A percentile compares a stretch with the other conserved stretches of the same genome.
Evolutionary conservation across 2,888 invertebrate genomes (phyloP).

Genomic region (Keiferia lycopersicella): DNA sequence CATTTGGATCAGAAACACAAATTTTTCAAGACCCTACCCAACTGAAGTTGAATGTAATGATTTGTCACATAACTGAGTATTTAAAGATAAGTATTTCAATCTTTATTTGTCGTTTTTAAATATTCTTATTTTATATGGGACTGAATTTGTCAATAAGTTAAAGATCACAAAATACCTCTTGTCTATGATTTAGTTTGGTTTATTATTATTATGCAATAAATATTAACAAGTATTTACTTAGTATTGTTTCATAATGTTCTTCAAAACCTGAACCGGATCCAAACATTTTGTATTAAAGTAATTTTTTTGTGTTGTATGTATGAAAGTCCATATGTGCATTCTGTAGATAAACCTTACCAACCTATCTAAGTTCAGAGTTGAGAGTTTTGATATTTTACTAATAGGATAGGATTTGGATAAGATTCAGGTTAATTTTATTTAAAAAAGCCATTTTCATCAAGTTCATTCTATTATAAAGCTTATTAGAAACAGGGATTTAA

Average conservation of each 20-base stretch:
- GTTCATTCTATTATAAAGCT: too few species aligned
- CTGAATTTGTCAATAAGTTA: constrained; percentile 32
- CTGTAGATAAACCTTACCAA: too few species aligned
- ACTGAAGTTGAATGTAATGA: neutral
- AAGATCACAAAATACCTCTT: constrained; percentile 33
- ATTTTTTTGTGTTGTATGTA: too few species aligned
- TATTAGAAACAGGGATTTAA: neutral
- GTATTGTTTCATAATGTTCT: neutral
- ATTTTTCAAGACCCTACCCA: neutral
- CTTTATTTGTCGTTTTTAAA: neutral
- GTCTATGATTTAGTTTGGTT: constrained; percentile 35
- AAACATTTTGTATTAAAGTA: too few species aligned
- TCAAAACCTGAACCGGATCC: too few species aligned
- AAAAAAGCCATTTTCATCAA: too few species aligned
- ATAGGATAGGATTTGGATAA: too few species aligned
- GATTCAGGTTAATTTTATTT: too few species aligned
- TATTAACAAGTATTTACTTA: constrained; percentile 43
- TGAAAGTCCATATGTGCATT: too few species aligned
- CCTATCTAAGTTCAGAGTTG: too few species aligned
- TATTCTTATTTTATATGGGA: neutral
- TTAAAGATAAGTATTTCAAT: neutral
- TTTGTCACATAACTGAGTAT: constrained; percentile 6
- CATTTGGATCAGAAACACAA: neutral
- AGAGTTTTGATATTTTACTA: too few species aligned
- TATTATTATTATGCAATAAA: constrained; percentile 39